These are phyloP conservation scores for Thrips palmi DNA, from an alignment of 1,140 invertebrate genomes.

Conservation along the genomic window DNA sequence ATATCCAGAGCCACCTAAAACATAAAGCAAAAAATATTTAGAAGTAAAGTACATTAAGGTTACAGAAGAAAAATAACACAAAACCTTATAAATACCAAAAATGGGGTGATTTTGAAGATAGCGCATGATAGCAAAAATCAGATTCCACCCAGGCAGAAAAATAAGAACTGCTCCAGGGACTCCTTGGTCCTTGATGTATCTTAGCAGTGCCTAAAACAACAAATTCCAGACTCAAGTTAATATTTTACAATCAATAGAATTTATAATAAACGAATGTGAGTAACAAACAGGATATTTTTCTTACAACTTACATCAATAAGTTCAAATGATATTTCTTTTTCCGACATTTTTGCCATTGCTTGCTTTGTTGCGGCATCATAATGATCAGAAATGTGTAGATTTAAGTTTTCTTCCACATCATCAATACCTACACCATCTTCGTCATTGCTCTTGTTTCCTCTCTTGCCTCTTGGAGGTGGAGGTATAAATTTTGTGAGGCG, in stretches of 20 bases:
- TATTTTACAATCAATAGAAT: background rate
- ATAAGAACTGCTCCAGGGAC: constrained; percentile 72
- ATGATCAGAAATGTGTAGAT: constrained; percentile 32
- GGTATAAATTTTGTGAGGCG: constrained; percentile 66
- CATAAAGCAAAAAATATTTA: constrained; percentile 6
- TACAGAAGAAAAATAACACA: background rate
- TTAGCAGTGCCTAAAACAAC: constrained; percentile 36
- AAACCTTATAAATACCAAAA: constrained; percentile 44
- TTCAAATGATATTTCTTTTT: constrained; percentile 85
- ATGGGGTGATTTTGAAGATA: constrained; percentile 56
- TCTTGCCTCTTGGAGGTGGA: constrained; percentile 43
- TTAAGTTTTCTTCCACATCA: constrained; percentile 49
- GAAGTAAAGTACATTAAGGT: background rate
- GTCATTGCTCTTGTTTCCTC: constrained; percentile 38
- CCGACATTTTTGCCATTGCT: constrained; percentile 56
- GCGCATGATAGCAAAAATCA: constrained; percentile 83
- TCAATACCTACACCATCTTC: constrained; percentile 34
- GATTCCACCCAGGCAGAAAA: constrained; percentile 87
- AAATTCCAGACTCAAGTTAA: constrained; percentile 3
- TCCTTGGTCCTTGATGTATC: constrained; percentile 51
- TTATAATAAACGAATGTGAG: background rate
- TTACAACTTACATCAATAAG: constrained; percentile 46
- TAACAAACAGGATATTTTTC: background rate
- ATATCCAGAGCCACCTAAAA: constrained; percentile 34
- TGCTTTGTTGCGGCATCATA: constrained; percentile 43